Conservation (phyloP, 1,140 invertebrate genomes). For the Meloidogyne floridensis region DNA sequence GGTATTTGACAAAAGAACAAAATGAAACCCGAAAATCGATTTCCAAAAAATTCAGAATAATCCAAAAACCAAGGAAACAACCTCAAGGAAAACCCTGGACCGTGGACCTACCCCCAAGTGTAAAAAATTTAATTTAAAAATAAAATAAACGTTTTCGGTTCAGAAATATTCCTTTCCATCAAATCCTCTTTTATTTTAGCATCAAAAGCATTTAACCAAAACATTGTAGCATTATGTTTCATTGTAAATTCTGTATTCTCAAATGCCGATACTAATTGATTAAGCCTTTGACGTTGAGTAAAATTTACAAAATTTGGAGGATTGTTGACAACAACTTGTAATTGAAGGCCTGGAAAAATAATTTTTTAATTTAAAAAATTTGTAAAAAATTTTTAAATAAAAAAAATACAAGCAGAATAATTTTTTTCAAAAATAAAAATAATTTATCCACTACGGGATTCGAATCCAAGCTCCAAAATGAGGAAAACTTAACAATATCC, state of each 20-base stretch:
- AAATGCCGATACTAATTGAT: slow-evolving; percentile 55
- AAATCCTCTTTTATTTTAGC: slow-evolving; percentile 51
- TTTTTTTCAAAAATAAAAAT: too few species aligned
- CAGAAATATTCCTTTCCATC: slow-evolving; percentile 41
- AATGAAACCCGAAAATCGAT: too few species aligned
- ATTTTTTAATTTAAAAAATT: too few species aligned
- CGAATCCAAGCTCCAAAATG: too few species aligned
- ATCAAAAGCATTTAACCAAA: slow-evolving; percentile 64
- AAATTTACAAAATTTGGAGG: slow-evolving; percentile 58
- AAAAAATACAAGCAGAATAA: too few species aligned
- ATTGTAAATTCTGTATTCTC: slow-evolving; percentile 62
- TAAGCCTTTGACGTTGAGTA: slow-evolving; percentile 37
- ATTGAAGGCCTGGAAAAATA: slow-evolving; percentile 57
- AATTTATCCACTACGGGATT: too few species aligned
- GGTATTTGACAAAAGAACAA: too few species aligned
- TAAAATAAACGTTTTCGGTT: slow-evolving; percentile 47
- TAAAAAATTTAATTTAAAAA: neutral
- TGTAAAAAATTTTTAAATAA: too few species aligned
- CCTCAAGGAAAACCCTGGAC: too few species aligned
- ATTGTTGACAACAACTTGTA: slow-evolving; percentile 66
- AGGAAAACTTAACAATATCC: too few species aligned
- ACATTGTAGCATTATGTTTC: slow-evolving; percentile 62
- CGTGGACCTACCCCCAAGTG: neutral
- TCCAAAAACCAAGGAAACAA: too few species aligned
- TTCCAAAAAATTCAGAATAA: too few species aligned